Conservation (phyloP, 2,797 vertebrate genomes). For the Serranus cabrilla region DNA sequence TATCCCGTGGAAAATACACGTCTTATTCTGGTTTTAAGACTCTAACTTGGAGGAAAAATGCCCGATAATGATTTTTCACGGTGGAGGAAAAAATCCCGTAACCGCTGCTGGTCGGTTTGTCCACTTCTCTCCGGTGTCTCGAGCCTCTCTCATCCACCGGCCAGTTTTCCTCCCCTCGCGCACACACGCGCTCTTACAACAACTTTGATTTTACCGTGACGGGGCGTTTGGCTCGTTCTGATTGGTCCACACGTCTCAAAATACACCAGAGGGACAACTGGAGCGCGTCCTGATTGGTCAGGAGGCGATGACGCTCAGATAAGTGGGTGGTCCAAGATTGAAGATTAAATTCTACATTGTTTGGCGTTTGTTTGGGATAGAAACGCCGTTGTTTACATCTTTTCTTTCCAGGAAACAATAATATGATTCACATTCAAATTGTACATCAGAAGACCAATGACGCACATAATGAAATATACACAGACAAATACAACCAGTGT, state of each 20-base stretch:
- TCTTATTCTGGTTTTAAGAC: neutral
- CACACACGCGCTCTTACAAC: constrained; percentile 65
- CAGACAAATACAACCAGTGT: too few species aligned
- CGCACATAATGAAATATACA: neutral
- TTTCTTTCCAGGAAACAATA: neutral
- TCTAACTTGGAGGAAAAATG: neutral
- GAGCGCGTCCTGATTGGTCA: constrained; percentile 60
- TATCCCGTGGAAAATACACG: constrained; percentile 6
- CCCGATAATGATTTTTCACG: neutral
- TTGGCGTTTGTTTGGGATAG: too few species aligned
- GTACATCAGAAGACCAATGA: neutral
- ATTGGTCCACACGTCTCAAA: constrained; percentile 67
- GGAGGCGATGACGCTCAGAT: constrained; percentile 24
- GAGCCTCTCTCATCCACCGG: constrained; percentile 28
- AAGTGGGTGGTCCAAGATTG: constrained; percentile 8
- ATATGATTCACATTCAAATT: neutral
- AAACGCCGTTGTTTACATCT: too few species aligned
- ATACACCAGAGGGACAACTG: constrained; percentile 1
- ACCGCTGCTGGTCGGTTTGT: neutral
- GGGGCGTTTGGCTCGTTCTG: constrained; percentile 32
- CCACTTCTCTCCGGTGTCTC: constrained; percentile 35
- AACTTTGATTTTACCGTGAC: constrained; percentile 81
- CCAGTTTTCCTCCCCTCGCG: constrained; percentile 26
- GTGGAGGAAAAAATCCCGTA: constrained; percentile 12
- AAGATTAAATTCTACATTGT: too few species aligned